A percentile compares a stretch with the other conserved stretches of the same genome.
phyloP scores from a whole-genome alignment of 2,113 vertebrate genomes.

The Leucosticte australis region DNA sequence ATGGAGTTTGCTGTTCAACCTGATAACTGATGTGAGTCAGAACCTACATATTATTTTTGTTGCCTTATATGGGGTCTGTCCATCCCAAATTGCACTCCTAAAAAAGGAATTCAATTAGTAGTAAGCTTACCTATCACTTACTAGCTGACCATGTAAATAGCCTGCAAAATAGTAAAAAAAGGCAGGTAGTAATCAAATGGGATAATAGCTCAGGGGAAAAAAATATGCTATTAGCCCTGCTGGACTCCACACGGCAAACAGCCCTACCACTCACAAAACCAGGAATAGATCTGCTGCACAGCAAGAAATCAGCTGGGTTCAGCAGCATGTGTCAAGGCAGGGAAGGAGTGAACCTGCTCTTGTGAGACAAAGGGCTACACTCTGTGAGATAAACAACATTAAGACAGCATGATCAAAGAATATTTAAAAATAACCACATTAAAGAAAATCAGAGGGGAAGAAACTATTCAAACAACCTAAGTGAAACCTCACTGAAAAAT shows the following conservation, averaged over 20 bases:
- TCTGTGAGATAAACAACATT: conserved; percentile 26
- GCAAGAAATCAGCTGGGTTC: conserved; percentile 13
- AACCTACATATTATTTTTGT: background rate
- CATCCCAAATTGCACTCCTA: conserved; percentile 2
- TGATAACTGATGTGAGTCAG: background rate
- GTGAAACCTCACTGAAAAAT: background rate
- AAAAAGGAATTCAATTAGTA: conserved; percentile 46
- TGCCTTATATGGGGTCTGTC: background rate
- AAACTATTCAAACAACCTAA: background rate
- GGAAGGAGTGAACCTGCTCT: conserved; percentile 26
- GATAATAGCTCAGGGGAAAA: conserved; percentile 62
- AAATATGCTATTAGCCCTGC: conserved; percentile 65
- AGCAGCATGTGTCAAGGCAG: conserved; percentile 26
- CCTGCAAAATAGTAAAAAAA: conserved; percentile 56
- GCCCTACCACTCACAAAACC: conserved; percentile 44
- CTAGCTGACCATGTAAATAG: conserved; percentile 68
- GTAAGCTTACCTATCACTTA: conserved; percentile 64
- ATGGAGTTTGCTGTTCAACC: background rate
- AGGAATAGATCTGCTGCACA: conserved; percentile 53
- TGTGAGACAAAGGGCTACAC: conserved; percentile 48
- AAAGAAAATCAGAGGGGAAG: background rate
- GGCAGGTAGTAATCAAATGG: conserved; percentile 62
- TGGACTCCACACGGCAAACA: conserved; percentile 59
- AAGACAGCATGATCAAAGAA: background rate
- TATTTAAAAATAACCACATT: conserved; percentile 11